Conservation (phyloP, 2,888 invertebrate species). For the Hartigia nigra region DNA sequence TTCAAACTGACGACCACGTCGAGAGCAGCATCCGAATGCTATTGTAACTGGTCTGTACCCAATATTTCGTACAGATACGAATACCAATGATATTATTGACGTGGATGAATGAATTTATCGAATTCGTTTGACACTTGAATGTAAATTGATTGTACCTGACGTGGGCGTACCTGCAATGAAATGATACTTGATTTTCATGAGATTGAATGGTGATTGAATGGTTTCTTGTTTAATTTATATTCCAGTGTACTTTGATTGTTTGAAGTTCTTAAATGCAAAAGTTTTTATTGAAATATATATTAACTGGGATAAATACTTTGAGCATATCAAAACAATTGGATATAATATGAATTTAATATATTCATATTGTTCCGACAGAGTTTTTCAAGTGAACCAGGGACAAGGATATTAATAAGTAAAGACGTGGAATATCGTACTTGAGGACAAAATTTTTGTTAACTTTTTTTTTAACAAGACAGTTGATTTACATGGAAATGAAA, state of each 20-base stretch:
- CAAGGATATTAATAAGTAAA: too few relatives aligned
- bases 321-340: too few relatives aligned
- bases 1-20: neutral
- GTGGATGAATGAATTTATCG: neutral
- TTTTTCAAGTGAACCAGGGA: too few relatives aligned
- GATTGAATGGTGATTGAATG: neutral
- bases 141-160: neutral
- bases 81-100: neutral
- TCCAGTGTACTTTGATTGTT: neutral
- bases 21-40: neutral
- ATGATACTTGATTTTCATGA: neutral
- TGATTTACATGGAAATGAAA: neutral
- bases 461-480: neutral
- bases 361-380: too few relatives aligned
- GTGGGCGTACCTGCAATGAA: neutral
- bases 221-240: neutral
- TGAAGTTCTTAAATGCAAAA: neutral
- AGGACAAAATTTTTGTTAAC: neutral
- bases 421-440: neutral
- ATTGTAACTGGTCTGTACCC: neutral
- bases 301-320: too few relatives aligned
- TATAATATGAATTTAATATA: too few relatives aligned
- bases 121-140: neutral
- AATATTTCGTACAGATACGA: neutral
- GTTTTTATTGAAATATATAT: too few relatives aligned